Evolutionary conservation across 2,888 invertebrate species (phyloP).

Genomic region (Aromia moschata): DNA sequence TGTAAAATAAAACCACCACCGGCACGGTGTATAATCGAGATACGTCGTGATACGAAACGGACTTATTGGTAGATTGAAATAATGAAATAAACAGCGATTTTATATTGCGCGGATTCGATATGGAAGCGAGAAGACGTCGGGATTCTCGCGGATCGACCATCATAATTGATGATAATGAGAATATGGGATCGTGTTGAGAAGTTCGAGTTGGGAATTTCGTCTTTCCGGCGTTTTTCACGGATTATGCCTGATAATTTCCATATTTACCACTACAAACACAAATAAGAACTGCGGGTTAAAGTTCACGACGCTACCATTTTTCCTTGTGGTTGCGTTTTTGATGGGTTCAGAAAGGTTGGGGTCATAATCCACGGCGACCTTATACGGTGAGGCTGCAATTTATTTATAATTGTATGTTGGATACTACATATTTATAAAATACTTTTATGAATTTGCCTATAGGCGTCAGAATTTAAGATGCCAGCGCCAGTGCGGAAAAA

Average conservation of each 20-base stretch:
- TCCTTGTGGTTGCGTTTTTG: constrained; percentile 7
- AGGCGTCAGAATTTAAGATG: too few species aligned
- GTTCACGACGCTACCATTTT: constrained; percentile 12
- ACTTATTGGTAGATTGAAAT: constrained; percentile 22
- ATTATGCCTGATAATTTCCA: constrained; percentile 7
- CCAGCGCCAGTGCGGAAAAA: too few species aligned
- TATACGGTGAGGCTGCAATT: constrained; percentile 29
- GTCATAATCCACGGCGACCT: constrained; percentile 25
- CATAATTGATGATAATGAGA: constrained; percentile 26
- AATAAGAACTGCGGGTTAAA: constrained; percentile 8
- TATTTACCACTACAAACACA: constrained; percentile 1
- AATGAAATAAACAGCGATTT: constrained; percentile 29
- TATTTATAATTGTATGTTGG: constrained; percentile 33
- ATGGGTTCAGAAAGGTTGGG: constrained; percentile 33
- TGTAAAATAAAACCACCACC: constrained; percentile 5
- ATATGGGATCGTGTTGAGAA: constrained; percentile 7
- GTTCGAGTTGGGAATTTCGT: constrained; percentile 9
- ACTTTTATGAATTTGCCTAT: too few species aligned
- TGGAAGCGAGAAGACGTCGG: constrained; percentile 29
- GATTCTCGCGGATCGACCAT: constrained; percentile 14
- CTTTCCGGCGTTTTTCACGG: not conserved
- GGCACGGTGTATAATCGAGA: constrained; percentile 19
- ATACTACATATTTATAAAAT: constrained; percentile 1
- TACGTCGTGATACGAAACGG: constrained; percentile 25
- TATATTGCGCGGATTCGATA: constrained; percentile 29